These are phyloP conservation scores for Perizoma flavofasciatum DNA, from an alignment of 2,888 invertebrate genomes.

Conservation along the genomic window DNA sequence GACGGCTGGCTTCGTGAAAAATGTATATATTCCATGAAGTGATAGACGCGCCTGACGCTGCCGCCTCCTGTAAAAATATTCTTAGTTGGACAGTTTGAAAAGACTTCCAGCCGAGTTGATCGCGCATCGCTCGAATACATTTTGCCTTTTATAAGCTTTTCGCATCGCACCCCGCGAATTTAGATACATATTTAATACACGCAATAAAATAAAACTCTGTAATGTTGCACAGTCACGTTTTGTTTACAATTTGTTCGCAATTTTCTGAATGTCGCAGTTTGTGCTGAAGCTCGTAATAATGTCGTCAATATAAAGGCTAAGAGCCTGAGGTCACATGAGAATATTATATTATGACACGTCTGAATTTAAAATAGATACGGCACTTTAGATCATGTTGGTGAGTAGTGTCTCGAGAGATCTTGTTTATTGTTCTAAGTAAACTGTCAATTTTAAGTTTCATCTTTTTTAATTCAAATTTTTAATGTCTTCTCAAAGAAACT, in stretches of 20 bases:
- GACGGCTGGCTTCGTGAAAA: constrained; percentile 63
- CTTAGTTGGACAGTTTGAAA: constrained; percentile 61
- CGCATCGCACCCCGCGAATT: constrained; percentile 39
- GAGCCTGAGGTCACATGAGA: constrained; percentile 8
- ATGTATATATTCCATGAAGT: constrained; percentile 61
- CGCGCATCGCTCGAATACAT: constrained; percentile 42
- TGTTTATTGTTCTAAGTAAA: background rate
- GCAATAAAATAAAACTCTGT: constrained; percentile 33
- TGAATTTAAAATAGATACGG: constrained; percentile 16
- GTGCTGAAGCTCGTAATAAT: constrained; percentile 50
- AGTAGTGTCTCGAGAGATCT: constrained; percentile 7
- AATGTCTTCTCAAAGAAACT: background rate
- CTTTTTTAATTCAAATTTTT: too few relatives aligned
- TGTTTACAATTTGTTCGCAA: constrained; percentile 55
- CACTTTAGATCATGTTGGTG: constrained; percentile 11
- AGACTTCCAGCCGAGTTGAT: constrained; percentile 56
- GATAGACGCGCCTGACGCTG: constrained; percentile 40
- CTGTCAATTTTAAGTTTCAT: too few relatives aligned
- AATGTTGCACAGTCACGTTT: constrained; percentile 48
- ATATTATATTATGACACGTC: constrained; percentile 8
- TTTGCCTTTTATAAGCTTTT: constrained; percentile 45
- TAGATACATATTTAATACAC: constrained; percentile 44
- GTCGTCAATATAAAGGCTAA: constrained; percentile 32
- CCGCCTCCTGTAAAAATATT: constrained; percentile 46
- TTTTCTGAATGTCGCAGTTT: constrained; percentile 43